Evolutionary conservation across 2,797 vertebrate species (phyloP), one percentile per base, ranked within the genome.

Genomic region (Melanitta fusca): DNA sequence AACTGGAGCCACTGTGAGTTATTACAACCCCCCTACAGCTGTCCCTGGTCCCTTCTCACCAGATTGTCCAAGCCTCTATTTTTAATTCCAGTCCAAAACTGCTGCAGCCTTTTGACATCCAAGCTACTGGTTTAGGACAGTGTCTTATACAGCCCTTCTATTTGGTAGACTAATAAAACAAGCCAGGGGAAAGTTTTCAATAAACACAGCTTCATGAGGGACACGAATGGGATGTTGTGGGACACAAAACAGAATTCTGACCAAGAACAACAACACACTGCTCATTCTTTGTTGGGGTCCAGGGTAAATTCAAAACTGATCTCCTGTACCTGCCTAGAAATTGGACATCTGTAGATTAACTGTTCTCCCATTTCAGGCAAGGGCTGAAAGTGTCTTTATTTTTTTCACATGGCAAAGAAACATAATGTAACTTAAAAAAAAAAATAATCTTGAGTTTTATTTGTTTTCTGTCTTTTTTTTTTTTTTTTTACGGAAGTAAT

Each of bases 401-500:
- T 54, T 91, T 41, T 39, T 53, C 47, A 69, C 57, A 18, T 18
- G 7, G 32, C 1, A 10, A 74, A 51, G 12, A 15, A 75, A 61
- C 41, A 81, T n/a, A 77, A 43, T 32, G 53, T 24, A 90, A 90
- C 83, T 81, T 96, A 61, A 70, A 3, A 12, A 85, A 78, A 89
- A 89, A 86, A 72, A 79, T 30, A 53, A 70, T 83, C 81, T 80
- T 57, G 10, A 89, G 78, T 96, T 95, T 62, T 89, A 93, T 92
- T 96, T 94, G 88, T 95, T 97, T 95, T 95, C 85, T 84, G 60
- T 81, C 0, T 0, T 84, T 95, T 96, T 95, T 96, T 43, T 39
- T 39, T 41, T 82, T 60, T 78, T 97, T 96, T 91, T 80, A 80
- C 88, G 58, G 89, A 95, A 87, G 85, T 87, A 93, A 97, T 97